Base-by-base conservation (phyloP, 2,113 vertebrate species). In the Dromaius novaehollandiae region DNA sequence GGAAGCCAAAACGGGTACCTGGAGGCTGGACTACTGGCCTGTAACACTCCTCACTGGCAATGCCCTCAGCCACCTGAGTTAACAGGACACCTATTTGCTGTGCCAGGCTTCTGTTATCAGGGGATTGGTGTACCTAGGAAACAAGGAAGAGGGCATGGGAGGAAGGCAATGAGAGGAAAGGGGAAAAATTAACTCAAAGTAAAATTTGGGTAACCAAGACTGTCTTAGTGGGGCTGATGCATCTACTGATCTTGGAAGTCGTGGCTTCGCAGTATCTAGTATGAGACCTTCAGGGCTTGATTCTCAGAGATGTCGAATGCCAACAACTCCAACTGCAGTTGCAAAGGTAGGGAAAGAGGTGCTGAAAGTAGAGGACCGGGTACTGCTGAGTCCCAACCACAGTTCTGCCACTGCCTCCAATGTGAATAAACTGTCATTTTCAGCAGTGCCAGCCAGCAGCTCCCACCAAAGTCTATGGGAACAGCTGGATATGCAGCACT, bases 31-130 rank as follows among this genome's bases (percentile, higher is more conserved):
- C 91, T 81, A 96, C 94, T 89, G 86, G 88, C 63, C 98, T 93
- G 36, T 51, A 68, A 64, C 97, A 96, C 68, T 98, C 91, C 89
- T 99, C 99, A 85, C 99, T 99, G 74, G 97, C 96, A 93, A 98
- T 98, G 92, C 99, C 99, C 22, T 99, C 99, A 25, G 98, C 91
- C 98, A 99, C 97, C 95, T 98, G 98, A 65, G 92, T 98, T 60
- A 99, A 96, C 82, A 99, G 96, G 95, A 99, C 98, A 96, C 98
- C 98, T 7, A 97, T 94, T 95, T 98, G 98, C 95, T 99, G 98
- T 13, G 96, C 98, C 70, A 98, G 98, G 42, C 98, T 99, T 93
- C 98, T 98, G 65, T 76, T 94, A 79, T 99, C 98, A 80, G 98
- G 98, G 77, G 98, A 96, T 93, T 97, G 98, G 81, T 98, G 96